Base-by-base conservation (phyloP, 2,113 vertebrate genomes). In the Tachuris rubrigastra region DNA sequence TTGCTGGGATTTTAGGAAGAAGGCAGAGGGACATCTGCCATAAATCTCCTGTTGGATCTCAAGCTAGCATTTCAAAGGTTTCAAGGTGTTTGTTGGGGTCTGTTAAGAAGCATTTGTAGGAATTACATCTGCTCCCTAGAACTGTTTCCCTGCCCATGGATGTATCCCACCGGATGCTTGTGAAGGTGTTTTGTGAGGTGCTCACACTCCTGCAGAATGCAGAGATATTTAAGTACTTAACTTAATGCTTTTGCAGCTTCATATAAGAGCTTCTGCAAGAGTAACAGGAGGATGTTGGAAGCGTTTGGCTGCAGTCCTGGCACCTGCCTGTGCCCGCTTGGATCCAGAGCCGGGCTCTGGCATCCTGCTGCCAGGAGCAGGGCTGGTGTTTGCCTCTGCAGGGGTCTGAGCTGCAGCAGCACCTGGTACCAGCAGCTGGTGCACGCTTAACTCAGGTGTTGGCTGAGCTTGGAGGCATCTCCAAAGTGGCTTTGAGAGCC, bases 121-220 rank as follows among this genome's bases (percentile, higher is more conserved):
- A 65, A 25, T 82, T 52, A 15, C 20, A 52, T 59, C 44, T 75
- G 8, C 31, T 71, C 20, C 47, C 9, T 4, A 1, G 13, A 8
- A 33, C 39, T 44, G 0, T 71, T 47, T 67, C 52, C 23, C 10
- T 81, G 31, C 23, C 21, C 0, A 0, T 49, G 44, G 46, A 14
- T 1, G 2, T 33, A 20, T 42, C 42, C 16, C 28, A 15, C 4
- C 1, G 78, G 52, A 5, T 55, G 18, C 22, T 53, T 44, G 49
- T 58, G 46, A 39, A 47, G 69, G 23, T 23, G 12, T 47, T 76
- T 69, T 69, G 44, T 0, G 0, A 59, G 33, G 20, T 75, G 73
- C 46, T 74, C 1, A 0, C 58, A 24, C 78, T 93, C 39, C 52
- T 85, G 27, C 28, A 63, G 47, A 87, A 49, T 10, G 25, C 30